These are phyloP conservation scores for Heliornis fulica DNA, from an alignment of 2,113 vertebrate species.

Conservation along the genomic window DNA sequence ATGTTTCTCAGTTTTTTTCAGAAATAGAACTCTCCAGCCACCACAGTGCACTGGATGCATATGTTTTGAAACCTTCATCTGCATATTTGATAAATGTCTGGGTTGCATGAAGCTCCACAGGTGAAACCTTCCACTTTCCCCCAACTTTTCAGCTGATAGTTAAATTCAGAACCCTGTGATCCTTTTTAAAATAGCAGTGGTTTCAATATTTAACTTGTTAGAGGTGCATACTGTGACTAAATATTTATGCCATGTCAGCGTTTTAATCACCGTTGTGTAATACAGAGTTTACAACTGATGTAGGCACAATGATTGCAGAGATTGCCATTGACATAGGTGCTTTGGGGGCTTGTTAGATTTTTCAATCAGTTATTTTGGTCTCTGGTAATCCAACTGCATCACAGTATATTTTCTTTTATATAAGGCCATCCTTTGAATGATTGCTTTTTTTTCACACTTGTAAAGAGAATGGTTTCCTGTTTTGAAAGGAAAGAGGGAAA, in stretches of 20 bases:
- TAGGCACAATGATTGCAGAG: neutral
- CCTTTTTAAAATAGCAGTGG: neutral
- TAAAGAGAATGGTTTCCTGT: neutral
- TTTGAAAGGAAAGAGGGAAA: neutral
- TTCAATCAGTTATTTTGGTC: neutral
- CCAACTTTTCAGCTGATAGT: neutral
- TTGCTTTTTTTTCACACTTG: neutral
- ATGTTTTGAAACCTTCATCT: neutral
- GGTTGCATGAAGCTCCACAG: neutral
- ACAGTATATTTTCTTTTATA: neutral
- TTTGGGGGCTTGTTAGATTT: neutral
- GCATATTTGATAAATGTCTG: neutral
- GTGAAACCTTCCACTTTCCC: neutral
- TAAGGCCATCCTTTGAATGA: neutral
- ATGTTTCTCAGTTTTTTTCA: neutral
- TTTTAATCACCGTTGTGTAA: constrained; percentile 23
- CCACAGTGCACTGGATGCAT: neutral
- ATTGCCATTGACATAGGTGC: neutral
- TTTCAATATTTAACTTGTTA: neutral
- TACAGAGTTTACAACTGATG: neutral
- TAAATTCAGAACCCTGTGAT: neutral
- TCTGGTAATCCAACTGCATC: neutral
- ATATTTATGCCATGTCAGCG: constrained; percentile 19
- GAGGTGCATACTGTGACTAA: neutral
- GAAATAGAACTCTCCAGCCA: neutral